A percentile compares a stretch with the other conserved stretches of the same genome.
These are phyloP conservation scores for Lycodopsis pacificus DNA, from an alignment of 2,797 vertebrate species.

Conservation along the genomic window DNA sequence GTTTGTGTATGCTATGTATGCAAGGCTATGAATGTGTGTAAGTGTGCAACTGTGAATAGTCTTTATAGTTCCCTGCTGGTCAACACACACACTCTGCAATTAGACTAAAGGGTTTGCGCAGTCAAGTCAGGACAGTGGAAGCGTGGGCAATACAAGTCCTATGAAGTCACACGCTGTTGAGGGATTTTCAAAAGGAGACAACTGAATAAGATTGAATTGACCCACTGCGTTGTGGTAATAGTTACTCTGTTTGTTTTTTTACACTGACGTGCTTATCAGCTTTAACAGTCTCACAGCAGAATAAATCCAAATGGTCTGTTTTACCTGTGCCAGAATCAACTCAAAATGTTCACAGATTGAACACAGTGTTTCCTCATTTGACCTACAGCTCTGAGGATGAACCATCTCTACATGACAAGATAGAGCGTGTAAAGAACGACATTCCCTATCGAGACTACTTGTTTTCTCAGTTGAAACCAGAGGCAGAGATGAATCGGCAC, in stretches of 20 bases:
- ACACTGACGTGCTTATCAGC: neutral
- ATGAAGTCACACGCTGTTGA: neutral
- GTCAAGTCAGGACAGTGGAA: neutral
- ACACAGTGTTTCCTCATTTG: slow-evolving; percentile 20
- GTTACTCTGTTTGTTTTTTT: too few species aligned
- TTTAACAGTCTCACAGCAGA: slow-evolving; percentile 4
- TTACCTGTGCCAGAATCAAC: neutral
- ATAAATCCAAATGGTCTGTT: slow-evolving; percentile 4
- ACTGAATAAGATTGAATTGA: slow-evolving; percentile 1
- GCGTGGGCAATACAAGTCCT: neutral
- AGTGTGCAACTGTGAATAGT: slow-evolving; percentile 1
- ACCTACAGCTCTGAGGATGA: slow-evolving; percentile 11
- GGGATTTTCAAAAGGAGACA: slow-evolving; percentile 9
- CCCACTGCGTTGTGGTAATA: neutral
- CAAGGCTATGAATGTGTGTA: slow-evolving; percentile 13
- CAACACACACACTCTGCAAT: neutral
- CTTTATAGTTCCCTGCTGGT: slow-evolving; percentile 14
- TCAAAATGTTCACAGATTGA: neutral
- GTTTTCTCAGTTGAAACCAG: slow-evolving; percentile 13
- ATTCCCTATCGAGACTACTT: slow-evolving; percentile 8
- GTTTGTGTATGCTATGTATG: slow-evolving; percentile 1
- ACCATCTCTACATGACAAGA: slow-evolving; percentile 16
- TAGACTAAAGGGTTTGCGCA: slow-evolving; percentile 9
- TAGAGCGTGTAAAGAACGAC: neutral
- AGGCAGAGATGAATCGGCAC: slow-evolving; percentile 21